A percentile compares a stretch with the other conserved stretches of the same genome.
Conservation (phyloP, 37 sponge, comb jelly and placozoan species). For the Hormiphora californensis region DNA sequence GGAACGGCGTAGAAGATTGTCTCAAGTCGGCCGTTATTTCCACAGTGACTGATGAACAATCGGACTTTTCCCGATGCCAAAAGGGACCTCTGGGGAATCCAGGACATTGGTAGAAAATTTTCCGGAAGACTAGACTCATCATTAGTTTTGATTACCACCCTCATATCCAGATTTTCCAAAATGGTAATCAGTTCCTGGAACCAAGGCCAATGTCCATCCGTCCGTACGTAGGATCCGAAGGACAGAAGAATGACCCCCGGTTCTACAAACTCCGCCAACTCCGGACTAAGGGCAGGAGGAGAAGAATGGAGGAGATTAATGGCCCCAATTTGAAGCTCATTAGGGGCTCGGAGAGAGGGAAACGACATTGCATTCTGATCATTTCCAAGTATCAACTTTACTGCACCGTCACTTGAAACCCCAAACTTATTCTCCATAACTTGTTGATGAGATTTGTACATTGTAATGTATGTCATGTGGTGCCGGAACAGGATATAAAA, state of each 20-base stretch:
- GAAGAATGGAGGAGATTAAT: not conserved
- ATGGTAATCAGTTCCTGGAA: not conserved
- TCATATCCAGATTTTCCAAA: not conserved
- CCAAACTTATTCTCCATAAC: not conserved
- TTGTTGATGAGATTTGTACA: too few species aligned
- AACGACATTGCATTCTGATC: conserved; percentile 9
- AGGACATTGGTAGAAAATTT: too few species aligned
- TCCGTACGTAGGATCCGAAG: not conserved
- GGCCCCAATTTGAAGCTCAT: not conserved
- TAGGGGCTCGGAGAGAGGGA: not conserved
- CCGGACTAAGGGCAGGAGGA: not conserved
- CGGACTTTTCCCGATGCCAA: not conserved
- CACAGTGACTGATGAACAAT: conserved; percentile 4
- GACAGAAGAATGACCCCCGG: not conserved
- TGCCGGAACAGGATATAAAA: not conserved
- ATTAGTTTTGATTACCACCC: not conserved
- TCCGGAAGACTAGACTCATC: too few species aligned
- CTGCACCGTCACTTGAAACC: not conserved
- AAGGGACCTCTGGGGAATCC: not conserved
- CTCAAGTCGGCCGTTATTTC: conserved; percentile 5
- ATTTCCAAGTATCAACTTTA: not conserved
- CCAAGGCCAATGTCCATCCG: not conserved
- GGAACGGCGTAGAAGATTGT: not conserved
- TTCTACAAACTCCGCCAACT: not conserved
- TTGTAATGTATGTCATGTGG: not conserved